These are phyloP conservation scores for Therioaphis trifolii DNA, from an alignment of 2,888 invertebrate species.

Conservation along the genomic window DNA sequence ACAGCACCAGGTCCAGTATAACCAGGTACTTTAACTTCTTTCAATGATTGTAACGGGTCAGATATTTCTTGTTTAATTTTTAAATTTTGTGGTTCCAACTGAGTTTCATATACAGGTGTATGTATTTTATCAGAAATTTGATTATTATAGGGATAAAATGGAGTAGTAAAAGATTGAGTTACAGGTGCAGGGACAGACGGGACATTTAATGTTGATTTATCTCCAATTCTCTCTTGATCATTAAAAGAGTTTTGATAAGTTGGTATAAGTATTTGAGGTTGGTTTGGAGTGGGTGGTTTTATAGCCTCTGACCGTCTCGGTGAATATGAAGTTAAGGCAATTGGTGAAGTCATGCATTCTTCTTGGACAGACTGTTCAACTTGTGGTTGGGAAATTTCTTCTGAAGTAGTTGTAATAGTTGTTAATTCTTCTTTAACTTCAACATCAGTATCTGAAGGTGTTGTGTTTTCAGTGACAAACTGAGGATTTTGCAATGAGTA, in stretches of 20 bases:
- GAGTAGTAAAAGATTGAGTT: conserved; percentile 60
- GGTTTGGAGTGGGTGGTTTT: conserved; percentile 42
- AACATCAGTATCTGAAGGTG: conserved; percentile 21
- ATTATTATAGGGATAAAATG: conserved; percentile 58
- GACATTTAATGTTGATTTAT: conserved; percentile 55
- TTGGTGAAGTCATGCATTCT: conserved; percentile 55
- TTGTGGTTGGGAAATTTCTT: conserved; percentile 46
- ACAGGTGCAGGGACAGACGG: conserved; percentile 61
- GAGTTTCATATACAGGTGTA: conserved; percentile 65
- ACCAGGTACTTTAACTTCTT: conserved; percentile 84
- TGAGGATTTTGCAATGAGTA: conserved; percentile 56
- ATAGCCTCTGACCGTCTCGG: conserved; percentile 46
- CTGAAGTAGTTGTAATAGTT: conserved; percentile 43
- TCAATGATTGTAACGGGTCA: conserved; percentile 81
- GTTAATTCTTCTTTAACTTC: conserved; percentile 53
- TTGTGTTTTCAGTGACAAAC: conserved; percentile 26
- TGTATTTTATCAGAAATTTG: conserved; percentile 57
- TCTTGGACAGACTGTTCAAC: conserved; percentile 45
- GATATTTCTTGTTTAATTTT: conserved; percentile 78
- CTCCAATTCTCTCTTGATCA: conserved; percentile 54
- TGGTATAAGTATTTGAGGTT: conserved; percentile 55
- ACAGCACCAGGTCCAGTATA: conserved; percentile 71
- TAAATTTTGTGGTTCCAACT: conserved; percentile 78
- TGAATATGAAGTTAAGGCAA: conserved; percentile 58
- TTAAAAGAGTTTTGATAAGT: conserved; percentile 45